phyloP scores from a whole-genome alignment of 2,113 vertebrate genomes.

The Myanophis thanlyinensis region DNA sequence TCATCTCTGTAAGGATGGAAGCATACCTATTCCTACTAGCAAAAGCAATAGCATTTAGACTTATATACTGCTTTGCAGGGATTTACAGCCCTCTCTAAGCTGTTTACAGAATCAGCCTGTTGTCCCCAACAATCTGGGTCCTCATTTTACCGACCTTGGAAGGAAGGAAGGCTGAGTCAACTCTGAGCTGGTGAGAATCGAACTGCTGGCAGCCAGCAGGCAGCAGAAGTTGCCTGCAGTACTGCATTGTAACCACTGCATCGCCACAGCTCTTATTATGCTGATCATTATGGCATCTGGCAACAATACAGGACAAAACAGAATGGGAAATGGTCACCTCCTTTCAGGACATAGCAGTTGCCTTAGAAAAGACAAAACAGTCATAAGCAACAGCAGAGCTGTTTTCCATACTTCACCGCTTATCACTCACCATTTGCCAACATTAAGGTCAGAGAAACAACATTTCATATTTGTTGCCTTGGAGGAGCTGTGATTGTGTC shows the following conservation, averaged over 20 bases:
- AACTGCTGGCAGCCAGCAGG: too few species aligned
- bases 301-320: constrained; percentile 64
- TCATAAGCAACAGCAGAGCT: constrained; percentile 60
- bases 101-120: too few species aligned
- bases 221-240: too few species aligned
- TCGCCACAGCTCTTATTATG: too few species aligned
- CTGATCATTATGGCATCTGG: background rate
- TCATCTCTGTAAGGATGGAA: background rate
- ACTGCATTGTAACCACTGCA: too few species aligned
- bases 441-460: constrained; percentile 64
- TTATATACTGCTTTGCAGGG: too few species aligned
- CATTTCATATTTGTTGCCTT: constrained; percentile 57
- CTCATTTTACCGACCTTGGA: too few species aligned
- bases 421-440: constrained; percentile 62
- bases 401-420: constrained; percentile 63
- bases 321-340: constrained; percentile 73
- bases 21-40: background rate
- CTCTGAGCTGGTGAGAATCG: too few species aligned
- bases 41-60: too few species aligned
- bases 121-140: too few species aligned
- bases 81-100: too few species aligned
- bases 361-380: constrained; percentile 67
- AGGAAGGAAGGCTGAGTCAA: too few species aligned
- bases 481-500: constrained; percentile 51
- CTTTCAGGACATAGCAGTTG: constrained; percentile 71